Base-by-base conservation (phyloP, 2,797 vertebrate genomes). In the Gadopsis marmoratus region DNA sequence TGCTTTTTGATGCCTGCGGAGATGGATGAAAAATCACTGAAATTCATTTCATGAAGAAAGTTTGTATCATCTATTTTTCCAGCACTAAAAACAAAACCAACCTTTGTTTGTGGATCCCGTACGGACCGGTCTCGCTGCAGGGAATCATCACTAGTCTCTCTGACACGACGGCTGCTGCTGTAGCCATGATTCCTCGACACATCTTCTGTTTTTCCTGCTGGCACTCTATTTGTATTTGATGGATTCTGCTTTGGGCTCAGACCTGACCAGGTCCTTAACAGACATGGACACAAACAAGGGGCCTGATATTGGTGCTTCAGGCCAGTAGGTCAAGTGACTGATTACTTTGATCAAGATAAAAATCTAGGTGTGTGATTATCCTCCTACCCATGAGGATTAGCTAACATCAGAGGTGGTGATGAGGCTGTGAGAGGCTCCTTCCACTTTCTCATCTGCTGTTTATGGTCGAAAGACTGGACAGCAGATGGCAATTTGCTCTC, bases 331-430 rank as follows among this genome's bases (percentile, higher is more conserved):
- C 4, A 35, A 65, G 14, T 12, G 4, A 41, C 21, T 41, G 7
- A 37, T 14, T 51, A 54, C 8, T 54, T 21, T 19, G 13, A 31
- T 16, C 5, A 5, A 14, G 29, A 58, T 10, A 12, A 39, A 50
- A 13, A 55, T 2, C 45, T 4, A 26, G 26, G 5, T 2, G 1
- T 51, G 4, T 16, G 4, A 50, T 51, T 10, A 26, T 48, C 4
- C 56, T 56, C 84, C 31, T 88, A 96, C 96, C 95, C 76, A 89
- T 93, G 85, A 3, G 95, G 93, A 56, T 94, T 95, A 76, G 93
- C 95, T 16, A 94, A 84, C 53, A 89, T 78, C 55, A 93, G 77
- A 75, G 89, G 87, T 66, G 90, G 71, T 67, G 95, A 80, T 72
- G 95, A 91, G 82, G 94, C 90, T 74, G 79, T 81, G 70, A 67